Evolutionary conservation across 2,888 invertebrate species (phyloP), one percentile per base, ranked within the genome.

Genomic region (Coecobrya sp.): DNA sequence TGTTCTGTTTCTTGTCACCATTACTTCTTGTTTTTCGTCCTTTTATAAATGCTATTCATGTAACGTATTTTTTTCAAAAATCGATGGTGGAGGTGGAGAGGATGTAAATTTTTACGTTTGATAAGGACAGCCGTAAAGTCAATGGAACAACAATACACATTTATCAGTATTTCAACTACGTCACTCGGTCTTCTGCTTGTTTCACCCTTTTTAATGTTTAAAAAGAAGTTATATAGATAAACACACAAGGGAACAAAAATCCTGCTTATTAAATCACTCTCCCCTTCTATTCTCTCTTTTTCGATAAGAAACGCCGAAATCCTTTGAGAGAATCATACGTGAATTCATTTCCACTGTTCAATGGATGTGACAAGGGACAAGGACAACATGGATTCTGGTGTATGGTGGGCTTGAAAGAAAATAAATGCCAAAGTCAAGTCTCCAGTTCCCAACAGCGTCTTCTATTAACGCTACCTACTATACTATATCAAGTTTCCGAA

Each of bases 251-350:
- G 62, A 76, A 87, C 22, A 76, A 59, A 62, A 59, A 89, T 52
- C 52, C 70, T 42, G 59, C 59, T 89, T 89, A 89, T 89, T 89
- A 89, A 89, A 84, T 73, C 84, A 84, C 62, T 30, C 55, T 76
- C 73, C 70, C 73, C 59, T 49, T 89, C 79, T 30, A 45, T 73
- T 84, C n/a, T 65, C 68, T 86, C 52, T 59, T 59, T 59, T 82
- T n/a, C 22, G 52, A 79, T 55, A 42, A 22, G 45, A 82, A 76
- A 76, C 13, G 59, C 81, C 59, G 81, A 82, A 86, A 52, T 52
- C 70, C 76, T 76, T 76, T 49, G 49, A 73, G 73, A 73, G n/a
- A 70, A 3, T 16, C 22, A 42, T 73, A 73, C 70, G 16, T 73
- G 19, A 36, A 73, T 36, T 1, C 11, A 85, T 85, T 68, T 84